phyloP scores from a whole-genome alignment of 1,140 invertebrate genomes.

The Acromyrmex echinatior region DNA sequence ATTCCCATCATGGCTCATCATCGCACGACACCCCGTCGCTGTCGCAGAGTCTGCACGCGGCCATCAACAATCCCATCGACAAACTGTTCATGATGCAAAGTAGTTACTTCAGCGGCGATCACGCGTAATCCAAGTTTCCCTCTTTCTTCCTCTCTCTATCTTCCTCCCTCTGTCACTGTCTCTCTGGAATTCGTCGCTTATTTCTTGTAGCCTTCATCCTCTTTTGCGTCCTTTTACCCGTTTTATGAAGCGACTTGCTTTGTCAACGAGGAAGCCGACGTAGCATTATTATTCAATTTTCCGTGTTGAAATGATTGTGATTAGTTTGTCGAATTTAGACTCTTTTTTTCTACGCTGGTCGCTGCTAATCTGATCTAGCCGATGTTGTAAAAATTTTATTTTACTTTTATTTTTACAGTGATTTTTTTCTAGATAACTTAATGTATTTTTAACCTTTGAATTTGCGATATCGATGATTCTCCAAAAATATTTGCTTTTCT shows the following conservation, averaged over 20 bases:
- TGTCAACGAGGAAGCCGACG: neutral
- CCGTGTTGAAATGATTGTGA: neutral
- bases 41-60: conserved; percentile 88
- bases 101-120: conserved; percentile 94
- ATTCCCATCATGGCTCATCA: conserved; percentile 84
- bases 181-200: conserved; percentile 7
- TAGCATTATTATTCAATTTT: neutral
- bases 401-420: neutral
- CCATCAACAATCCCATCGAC: conserved; percentile 96
- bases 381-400: neutral
- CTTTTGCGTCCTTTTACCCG: neutral
- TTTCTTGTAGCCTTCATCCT: neutral
- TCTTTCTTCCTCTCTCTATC: neutral
- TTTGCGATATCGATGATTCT: neutral
- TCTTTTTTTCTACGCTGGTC: neutral
- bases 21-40: conserved; percentile 87
- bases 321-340: neutral
- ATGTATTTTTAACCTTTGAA: neutral
- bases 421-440: neutral
- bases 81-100: conserved; percentile 99
- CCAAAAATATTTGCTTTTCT: conserved; percentile 35
- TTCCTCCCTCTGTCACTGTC: neutral
- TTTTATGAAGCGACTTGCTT: neutral
- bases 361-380: neutral
- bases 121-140: conserved; percentile 80